Percentiles rank a stretch among this genome's conserved stretches.
Evolutionary conservation across 2,797 vertebrate species (phyloP).

Genomic region (Cyprinella venusta): DNA sequence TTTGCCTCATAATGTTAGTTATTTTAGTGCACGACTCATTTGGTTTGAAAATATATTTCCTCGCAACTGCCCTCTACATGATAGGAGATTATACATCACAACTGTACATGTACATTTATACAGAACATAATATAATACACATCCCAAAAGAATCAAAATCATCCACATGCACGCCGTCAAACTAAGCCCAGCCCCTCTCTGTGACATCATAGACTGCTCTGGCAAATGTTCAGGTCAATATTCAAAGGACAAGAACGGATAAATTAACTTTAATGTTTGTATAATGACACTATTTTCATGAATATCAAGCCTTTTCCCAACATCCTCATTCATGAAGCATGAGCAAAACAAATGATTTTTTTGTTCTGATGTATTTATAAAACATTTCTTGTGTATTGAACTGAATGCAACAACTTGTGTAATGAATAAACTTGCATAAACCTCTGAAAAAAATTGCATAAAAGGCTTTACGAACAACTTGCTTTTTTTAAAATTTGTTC

Average conservation of each 20-base stretch:
- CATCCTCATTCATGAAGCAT: not conserved
- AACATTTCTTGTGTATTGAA: not conserved
- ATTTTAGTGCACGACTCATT: conserved; percentile 76
- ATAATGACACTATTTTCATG: conserved; percentile 18
- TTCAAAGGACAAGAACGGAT: not conserved
- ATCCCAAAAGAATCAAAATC: conserved; percentile 75
- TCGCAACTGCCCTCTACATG: conserved; percentile 63
- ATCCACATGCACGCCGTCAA: conserved; percentile 53
- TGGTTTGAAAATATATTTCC: conserved; percentile 73
- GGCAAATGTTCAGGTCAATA: not conserved
- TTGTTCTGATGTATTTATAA: not conserved
- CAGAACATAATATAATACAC: conserved; percentile 78
- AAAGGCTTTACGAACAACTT: not conserved
- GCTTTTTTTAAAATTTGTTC: too few species aligned
- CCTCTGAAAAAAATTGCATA: not conserved
- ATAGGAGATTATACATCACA: conserved; percentile 31
- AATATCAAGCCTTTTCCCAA: not conserved
- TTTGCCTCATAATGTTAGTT: conserved; percentile 65
- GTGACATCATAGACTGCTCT: conserved; percentile 59
- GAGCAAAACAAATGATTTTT: not conserved
- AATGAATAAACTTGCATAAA: not conserved
- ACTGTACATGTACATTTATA: conserved; percentile 72
- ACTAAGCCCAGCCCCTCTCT: conserved; percentile 6
- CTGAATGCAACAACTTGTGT: not conserved
- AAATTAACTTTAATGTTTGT: not conserved